phyloP scores from a whole-genome alignment of 2,888 invertebrate genomes.

The Cerceris ruficornis region DNA sequence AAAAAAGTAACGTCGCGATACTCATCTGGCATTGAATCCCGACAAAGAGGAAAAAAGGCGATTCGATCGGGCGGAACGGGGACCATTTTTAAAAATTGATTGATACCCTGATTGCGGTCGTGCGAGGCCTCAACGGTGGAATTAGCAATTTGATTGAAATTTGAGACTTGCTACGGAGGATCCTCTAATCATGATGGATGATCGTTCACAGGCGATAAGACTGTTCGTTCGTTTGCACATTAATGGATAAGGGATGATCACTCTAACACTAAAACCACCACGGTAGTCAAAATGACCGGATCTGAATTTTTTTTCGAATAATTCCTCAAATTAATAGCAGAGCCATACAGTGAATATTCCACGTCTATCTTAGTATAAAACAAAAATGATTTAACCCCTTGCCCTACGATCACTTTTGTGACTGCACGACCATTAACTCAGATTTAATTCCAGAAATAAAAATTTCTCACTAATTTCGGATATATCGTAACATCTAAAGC shows the following conservation, averaged over 20 bases:
- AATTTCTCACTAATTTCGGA: too few relatives aligned
- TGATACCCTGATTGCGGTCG: slow-evolving; percentile 60
- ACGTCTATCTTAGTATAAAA: too few relatives aligned
- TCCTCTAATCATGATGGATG: slow-evolving; percentile 17
- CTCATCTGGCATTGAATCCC: slow-evolving; percentile 48
- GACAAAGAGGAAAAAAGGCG: slow-evolving; percentile 62
- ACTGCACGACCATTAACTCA: too few relatives aligned
- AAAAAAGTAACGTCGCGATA: slow-evolving; percentile 49
- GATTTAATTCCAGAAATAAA: too few relatives aligned
- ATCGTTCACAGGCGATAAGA: slow-evolving; percentile 31
- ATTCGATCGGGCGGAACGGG: slow-evolving; percentile 25
- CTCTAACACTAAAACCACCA: neutral
- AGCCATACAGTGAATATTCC: too few relatives aligned
- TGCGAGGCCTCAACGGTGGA: slow-evolving; percentile 37
- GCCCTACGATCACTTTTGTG: too few relatives aligned
- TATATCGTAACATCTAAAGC: too few relatives aligned
- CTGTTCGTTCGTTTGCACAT: slow-evolving; percentile 38
- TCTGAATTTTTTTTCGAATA: too few relatives aligned
- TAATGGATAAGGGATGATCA: slow-evolving; percentile 23
- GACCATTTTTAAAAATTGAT: slow-evolving; percentile 67
- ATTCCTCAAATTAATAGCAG: too few relatives aligned
- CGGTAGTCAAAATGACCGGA: too few relatives aligned
- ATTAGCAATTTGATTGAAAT: slow-evolving; percentile 70
- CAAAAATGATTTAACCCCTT: too few relatives aligned
- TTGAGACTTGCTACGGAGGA: slow-evolving; percentile 40